phyloP scores from a whole-genome alignment of 2,113 vertebrate species.

The Myiozetetes cayanensis region DNA sequence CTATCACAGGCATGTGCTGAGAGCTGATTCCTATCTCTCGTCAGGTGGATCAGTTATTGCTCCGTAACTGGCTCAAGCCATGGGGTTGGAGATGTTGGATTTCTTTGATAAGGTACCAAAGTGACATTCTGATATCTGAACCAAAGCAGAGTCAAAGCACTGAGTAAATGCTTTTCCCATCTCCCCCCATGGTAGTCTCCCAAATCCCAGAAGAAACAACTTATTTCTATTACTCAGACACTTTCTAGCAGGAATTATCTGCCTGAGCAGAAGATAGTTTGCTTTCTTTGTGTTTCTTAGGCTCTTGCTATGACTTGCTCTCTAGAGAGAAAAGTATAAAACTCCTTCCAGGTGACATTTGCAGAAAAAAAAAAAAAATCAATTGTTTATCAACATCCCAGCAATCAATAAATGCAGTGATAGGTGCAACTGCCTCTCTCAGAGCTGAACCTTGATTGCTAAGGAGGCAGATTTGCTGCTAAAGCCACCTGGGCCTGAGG shows the following conservation, averaged over 20 bases:
- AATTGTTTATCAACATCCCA: constrained; percentile 18
- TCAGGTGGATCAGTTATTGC: not conserved
- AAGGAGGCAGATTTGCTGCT: not conserved
- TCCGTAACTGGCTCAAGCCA: not conserved
- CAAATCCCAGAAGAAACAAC: not conserved
- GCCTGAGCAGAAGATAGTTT: not conserved
- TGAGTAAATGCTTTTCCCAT: not conserved
- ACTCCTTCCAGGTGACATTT: constrained; percentile 44
- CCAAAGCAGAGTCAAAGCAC: not conserved
- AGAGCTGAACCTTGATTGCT: not conserved
- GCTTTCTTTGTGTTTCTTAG: not conserved
- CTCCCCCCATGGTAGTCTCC: not conserved
- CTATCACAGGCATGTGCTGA: not conserved
- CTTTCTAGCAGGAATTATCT: not conserved
- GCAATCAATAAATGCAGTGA: constrained; percentile 38
- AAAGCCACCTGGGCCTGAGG: not conserved
- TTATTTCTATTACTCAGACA: accelerated
- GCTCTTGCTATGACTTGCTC: not conserved
- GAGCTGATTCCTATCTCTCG: not conserved
- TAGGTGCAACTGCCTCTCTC: constrained; percentile 1
- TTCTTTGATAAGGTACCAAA: constrained; percentile 2
- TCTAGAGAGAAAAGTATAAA: not conserved
- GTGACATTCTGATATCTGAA: not conserved
- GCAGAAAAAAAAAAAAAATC: constrained; percentile 38
- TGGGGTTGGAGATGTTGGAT: not conserved